Conservation (phyloP, 2,797 vertebrate genomes). For the Chloroceryle inda region DNA sequence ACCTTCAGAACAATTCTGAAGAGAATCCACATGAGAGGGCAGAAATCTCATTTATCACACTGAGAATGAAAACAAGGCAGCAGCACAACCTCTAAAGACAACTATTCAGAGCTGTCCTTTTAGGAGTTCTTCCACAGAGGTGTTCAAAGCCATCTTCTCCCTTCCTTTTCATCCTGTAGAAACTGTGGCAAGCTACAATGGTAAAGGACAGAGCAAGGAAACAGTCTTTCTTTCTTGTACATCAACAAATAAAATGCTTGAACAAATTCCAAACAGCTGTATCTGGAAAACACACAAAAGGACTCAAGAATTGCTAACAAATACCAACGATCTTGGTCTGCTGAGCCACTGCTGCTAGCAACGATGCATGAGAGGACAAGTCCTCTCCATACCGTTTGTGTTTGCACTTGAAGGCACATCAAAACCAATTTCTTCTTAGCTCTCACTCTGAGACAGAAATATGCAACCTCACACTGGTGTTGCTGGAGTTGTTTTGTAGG, state of each 20-base stretch:
- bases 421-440: neutral
- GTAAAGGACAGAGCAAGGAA: neutral
- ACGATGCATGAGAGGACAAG: neutral
- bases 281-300: neutral
- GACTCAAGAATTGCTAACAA: neutral
- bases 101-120: neutral
- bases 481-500: neutral
- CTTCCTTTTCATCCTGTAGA: neutral
- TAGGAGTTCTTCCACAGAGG: neutral
- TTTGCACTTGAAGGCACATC: neutral
- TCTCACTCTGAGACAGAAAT: neutral
- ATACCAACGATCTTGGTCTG: neutral
- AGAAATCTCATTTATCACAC: neutral
- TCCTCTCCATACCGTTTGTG: neutral
- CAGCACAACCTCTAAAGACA: neutral
- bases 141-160: neutral
- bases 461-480: neutral
- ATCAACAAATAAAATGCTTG: neutral
- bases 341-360: neutral
- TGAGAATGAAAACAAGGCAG: neutral
- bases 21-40: neutral
- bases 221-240: neutral
- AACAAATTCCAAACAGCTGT: neutral
- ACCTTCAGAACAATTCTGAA: neutral
- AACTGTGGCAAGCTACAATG: neutral